Conservation (phyloP, 2,888 invertebrate genomes). For the Endomychus coccineus region DNA sequence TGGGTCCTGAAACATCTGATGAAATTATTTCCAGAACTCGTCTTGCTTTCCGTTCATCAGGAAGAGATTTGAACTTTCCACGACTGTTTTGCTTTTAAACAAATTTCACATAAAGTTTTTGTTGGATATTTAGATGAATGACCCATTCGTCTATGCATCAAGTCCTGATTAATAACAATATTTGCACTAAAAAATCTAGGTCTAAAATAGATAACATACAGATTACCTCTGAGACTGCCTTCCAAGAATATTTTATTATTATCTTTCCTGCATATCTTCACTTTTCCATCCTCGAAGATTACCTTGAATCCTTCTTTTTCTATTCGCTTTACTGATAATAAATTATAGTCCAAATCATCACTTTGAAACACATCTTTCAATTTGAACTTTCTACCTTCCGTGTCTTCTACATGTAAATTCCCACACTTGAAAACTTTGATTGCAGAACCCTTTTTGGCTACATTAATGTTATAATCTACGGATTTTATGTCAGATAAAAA, state of each 20-base stretch:
- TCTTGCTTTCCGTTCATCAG: slow-evolving; percentile 1
- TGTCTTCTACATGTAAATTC: neutral
- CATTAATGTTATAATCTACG: neutral
- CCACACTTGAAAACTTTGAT: neutral
- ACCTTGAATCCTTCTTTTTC: no score
- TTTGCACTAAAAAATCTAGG: no score
- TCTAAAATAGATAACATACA: no score
- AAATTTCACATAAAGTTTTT: neutral
- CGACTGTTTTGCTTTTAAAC: slow-evolving; percentile 3
- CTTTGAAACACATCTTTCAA: neutral
- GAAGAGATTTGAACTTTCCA: slow-evolving; percentile 1
- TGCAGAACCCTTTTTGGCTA: neutral
- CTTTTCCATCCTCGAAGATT: no score
- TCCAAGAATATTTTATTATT: no score
- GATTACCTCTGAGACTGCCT: no score
- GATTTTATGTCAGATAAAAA: neutral
- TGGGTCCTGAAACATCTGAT: no score
- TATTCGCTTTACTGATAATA: slow-evolving; percentile 4
- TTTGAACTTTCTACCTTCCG: slow-evolving; percentile 1
- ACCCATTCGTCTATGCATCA: no score
- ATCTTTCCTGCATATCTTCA: no score
- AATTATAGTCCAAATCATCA: slow-evolving; percentile 5
- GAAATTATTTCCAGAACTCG: neutral
- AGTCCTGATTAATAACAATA: no score
- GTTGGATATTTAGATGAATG: slow-evolving; percentile 1